These are phyloP conservation scores for Gnatocerus cornutus DNA, from an alignment of 2,888 invertebrate species.

Conservation along the genomic window DNA sequence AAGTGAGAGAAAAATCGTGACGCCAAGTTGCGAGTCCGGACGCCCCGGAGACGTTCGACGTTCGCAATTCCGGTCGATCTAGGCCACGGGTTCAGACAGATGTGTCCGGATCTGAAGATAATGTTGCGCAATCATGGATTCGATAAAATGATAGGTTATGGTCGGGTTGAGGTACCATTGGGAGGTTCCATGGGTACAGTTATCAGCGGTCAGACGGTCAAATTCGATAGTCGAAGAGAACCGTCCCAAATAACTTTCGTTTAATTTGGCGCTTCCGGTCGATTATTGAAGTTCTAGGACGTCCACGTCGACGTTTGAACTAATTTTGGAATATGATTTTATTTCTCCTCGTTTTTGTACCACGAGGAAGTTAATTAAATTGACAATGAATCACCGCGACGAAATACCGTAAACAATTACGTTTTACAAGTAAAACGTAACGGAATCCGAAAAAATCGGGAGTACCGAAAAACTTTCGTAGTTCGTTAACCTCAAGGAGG, in stretches of 20 bases:
- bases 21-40: conserved; percentile 3
- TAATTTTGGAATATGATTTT: too few species aligned
- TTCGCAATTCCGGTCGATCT: conserved; percentile 7
- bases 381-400: conserved; percentile 17
- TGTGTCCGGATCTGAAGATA: conserved; percentile 1
- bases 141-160: conserved; percentile 28
- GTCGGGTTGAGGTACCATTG: conserved; percentile 30
- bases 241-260: conserved; percentile 28
- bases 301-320: background rate
- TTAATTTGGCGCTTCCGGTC: conserved; percentile 21
- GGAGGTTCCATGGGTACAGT: conserved; percentile 27
- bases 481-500: conserved; percentile 19
- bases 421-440: conserved; percentile 29
- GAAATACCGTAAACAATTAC: conserved; percentile 29
- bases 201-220: conserved; percentile 40
- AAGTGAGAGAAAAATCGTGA: background rate
- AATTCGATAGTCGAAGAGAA: conserved; percentile 7
- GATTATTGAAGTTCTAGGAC: background rate
- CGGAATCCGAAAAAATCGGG: conserved; percentile 17
- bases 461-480: background rate
- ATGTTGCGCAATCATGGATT: conserved; percentile 16
- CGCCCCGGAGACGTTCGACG: conserved; percentile 1
- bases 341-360: background rate
- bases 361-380: conserved; percentile 2
- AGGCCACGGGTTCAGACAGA: conserved; percentile 18